A percentile compares a stretch with the other conserved stretches of the same genome.
phyloP scores from a whole-genome alignment of 2,113 vertebrate genomes.

The Nanorana parkeri region DNA sequence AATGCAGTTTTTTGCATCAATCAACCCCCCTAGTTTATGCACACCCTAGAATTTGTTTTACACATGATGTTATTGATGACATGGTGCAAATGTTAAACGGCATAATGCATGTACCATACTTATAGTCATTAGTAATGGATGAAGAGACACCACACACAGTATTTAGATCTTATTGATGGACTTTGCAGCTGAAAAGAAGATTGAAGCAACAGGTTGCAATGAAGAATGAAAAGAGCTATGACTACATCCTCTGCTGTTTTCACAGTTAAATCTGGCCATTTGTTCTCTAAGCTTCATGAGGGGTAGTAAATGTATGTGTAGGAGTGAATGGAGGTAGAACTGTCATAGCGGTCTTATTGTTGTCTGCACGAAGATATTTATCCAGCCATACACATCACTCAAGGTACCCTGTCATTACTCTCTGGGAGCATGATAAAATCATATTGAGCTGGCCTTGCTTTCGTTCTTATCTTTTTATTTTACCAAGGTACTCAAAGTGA shows the following conservation, averaged over 20 bases:
- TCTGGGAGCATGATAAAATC: background rate
- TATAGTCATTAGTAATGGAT: background rate
- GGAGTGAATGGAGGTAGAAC: background rate
- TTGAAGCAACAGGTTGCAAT: no score
- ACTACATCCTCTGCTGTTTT: background rate
- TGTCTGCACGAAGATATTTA: background rate
- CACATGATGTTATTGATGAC: no score
- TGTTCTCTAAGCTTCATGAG: no score
- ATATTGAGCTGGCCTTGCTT: background rate
- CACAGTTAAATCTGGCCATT: background rate
- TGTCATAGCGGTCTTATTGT: background rate
- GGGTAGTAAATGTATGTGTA: background rate
- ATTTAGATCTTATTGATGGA: background rate
- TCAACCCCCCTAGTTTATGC: no score
- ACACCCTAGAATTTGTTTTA: no score
- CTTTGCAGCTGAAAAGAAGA: background rate
- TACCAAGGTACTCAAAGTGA: background rate
- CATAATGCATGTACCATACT: no score
- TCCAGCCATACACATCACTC: background rate
- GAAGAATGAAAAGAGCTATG: no score
- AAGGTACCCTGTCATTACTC: background rate
- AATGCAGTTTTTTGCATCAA: no score
- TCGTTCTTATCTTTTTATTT: slow-evolving; percentile 3
- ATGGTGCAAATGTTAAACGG: no score
- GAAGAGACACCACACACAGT: background rate